phyloP scores from a whole-genome alignment of 1,140 invertebrate species.

The Euglossa dilemma region DNA sequence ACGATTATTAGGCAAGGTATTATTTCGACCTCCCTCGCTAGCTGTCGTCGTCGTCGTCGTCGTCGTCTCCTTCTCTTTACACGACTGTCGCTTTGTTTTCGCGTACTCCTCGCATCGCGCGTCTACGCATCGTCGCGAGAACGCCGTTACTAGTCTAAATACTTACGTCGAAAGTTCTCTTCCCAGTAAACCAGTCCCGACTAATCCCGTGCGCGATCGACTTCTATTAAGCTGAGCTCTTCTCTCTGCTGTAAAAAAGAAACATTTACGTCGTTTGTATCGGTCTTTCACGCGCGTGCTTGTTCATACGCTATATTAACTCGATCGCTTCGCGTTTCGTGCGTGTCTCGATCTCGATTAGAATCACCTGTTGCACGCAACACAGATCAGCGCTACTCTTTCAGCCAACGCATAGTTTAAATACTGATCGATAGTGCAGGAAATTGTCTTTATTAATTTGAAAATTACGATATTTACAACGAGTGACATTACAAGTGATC shows the following conservation, averaged over 20 bases:
- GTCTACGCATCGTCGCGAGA: neutral
- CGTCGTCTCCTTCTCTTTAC: neutral
- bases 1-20: constrained; percentile 47
- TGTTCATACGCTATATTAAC: neutral
- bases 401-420: constrained; percentile 1
- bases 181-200: constrained; percentile 83
- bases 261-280: constrained; percentile 34
- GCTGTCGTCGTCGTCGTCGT: neutral
- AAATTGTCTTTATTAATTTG: constrained; percentile 34
- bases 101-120: neutral
- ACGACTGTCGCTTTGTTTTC: too few relatives aligned
- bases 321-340: neutral
- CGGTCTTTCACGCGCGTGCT: neutral
- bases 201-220: constrained; percentile 89
- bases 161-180: constrained; percentile 85
- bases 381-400: neutral
- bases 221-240: constrained; percentile 93
- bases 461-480: constrained; percentile 40
- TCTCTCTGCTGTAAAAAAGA: constrained; percentile 88
- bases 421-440: constrained; percentile 10
- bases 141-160: neutral
- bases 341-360: neutral
- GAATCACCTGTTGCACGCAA: neutral
- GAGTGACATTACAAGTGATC: constrained; percentile 37
- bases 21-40: neutral